Base-by-base conservation (phyloP, 2,797 vertebrate species). In the Taeniopygia guttata region DNA sequence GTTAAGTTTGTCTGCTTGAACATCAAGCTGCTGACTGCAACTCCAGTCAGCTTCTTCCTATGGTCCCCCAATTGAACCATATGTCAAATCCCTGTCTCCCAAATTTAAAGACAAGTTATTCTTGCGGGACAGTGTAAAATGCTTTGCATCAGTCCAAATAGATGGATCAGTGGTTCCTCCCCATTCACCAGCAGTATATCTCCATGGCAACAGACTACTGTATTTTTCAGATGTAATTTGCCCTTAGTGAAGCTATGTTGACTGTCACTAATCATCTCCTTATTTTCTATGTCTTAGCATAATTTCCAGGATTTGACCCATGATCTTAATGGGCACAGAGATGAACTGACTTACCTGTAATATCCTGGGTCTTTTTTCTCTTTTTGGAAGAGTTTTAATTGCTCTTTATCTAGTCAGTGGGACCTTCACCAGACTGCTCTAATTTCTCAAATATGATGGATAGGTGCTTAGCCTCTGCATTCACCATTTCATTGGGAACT, bases 391-490 rank as follows among this genome's bases (percentile, higher is more conserved):
- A 29, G 3, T 43, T 66, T 5, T n/a, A 43, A 2, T 23, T 68
- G 10, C 59, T 13, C 34, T 55, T 62, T 55, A 11, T 10, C 13
- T 34, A 23, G 30, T 36, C 30, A 59, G 26, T 59, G 22, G 21
- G 20, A 46, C 13, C 22, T 54, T 48, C 26, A 32, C 26, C 26
- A 16, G 11, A 23, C 34, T 42, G 26, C 16, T 11, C 32, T 13
- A 19, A 32, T 9, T 70, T 70, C 22, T 52, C 25, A 52, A 46
- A 52, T 58, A 27, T 12, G 30, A 36, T 20, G 16, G 7, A 34
- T 11, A 46, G 13, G 8, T 30, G 11, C 18, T 59, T 59, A 72
- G 21, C 26, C 13, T 52, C 9, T 0, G 0, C 11, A 52, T 32
- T 77, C 7, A 13, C 13, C 18, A 11, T 78, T 72, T 34, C 13